Base-by-base conservation (phyloP, 2,888 invertebrate genomes). In the Ornithoptera priamus region DNA sequence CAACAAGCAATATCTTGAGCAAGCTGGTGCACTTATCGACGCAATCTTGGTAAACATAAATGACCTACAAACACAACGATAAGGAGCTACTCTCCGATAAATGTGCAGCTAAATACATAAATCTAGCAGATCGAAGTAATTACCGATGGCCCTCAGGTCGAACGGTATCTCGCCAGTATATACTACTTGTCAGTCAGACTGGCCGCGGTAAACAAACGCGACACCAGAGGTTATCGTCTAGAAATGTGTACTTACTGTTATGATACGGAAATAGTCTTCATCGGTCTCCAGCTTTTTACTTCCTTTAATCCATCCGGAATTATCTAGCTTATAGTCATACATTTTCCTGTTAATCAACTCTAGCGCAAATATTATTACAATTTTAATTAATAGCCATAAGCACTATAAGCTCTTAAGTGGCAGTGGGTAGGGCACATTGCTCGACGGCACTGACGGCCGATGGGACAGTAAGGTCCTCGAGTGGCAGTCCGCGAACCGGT, bases 111-210 rank as follows among this genome's bases (percentile, higher is more conserved):
- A 17, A 20, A n/a, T 57, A 36, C 58, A 24, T 39, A 46, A 59
- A 59, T 59, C 65, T 24, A 42, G 59, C 58, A 59, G 24, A 56
- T 46, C 50, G 30, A 39, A 39, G 62, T 57, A 62, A 71, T 70
- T 67, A 56, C 56, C 68, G 89, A 89, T 89, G 88, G 87, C 89
- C 87, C 75, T 63, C 69, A 70, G 68, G 82, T 63, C 72, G 63
- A 68, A 63, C 67, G 60, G 70, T 75, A 83, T 81, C 83, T 73
- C 73, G 78, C 75, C 78, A 76, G 74, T 82, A 86, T 30, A 30
- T 85, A 84, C 80, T 80, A 75, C 80, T 84, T 17, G 86, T 88
- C 85, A 88, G 88, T 89, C 87, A 85, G 85, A 86, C 80, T 85
- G 82, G 84, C 82, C 80, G 83, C 82, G 78, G 84, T 86, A 85